These are phyloP conservation scores for Macrocentrus cingulum DNA, from an alignment of 1,140 invertebrate species.

Conservation along the genomic window DNA sequence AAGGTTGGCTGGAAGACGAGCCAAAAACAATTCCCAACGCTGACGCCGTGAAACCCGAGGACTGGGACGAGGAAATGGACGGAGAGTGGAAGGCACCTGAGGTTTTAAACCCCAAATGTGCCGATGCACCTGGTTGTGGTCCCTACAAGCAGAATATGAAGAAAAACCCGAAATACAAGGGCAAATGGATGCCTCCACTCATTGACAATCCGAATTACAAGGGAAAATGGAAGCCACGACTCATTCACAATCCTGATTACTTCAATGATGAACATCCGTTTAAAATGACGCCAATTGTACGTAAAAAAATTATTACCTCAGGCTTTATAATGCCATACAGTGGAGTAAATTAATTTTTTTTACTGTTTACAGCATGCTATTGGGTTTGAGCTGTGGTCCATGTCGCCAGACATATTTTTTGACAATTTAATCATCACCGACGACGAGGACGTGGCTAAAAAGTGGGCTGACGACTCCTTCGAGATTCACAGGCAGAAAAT, in stretches of 20 bases:
- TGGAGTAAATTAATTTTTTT: background rate
- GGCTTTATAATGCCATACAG: background rate
- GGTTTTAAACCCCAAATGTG: conserved; percentile 89
- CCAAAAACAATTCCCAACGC: conserved; percentile 86
- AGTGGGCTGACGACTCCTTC: conserved; percentile 85
- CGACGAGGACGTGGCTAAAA: conserved; percentile 73
- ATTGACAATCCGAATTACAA: conserved; percentile 94
- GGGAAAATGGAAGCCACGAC: conserved; percentile 88
- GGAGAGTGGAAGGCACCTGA: conserved; percentile 97
- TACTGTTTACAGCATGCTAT: conserved; percentile 73
- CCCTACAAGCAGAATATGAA: conserved; percentile 84
- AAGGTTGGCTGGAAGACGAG: conserved; percentile 94
- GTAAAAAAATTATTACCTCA: conserved; percentile 45
- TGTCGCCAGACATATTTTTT: conserved; percentile 91
- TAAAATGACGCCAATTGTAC: conserved; percentile 90
- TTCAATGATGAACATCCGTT: conserved; percentile 92
- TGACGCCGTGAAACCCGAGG: conserved; percentile 82
- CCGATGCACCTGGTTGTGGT: conserved; percentile 85
- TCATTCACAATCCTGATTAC: conserved; percentile 88
- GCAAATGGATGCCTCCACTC: conserved; percentile 86
- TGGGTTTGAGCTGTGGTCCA: conserved; percentile 97
- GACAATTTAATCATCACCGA: conserved; percentile 96
- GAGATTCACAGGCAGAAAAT: conserved; percentile 80
- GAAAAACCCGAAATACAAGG: conserved; percentile 90
- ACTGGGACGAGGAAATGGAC: conserved; percentile 99